Evolutionary conservation across 2,888 invertebrate species (phyloP), one percentile per base, ranked within the genome.

Genomic region (Alloplasta piceator): DNA sequence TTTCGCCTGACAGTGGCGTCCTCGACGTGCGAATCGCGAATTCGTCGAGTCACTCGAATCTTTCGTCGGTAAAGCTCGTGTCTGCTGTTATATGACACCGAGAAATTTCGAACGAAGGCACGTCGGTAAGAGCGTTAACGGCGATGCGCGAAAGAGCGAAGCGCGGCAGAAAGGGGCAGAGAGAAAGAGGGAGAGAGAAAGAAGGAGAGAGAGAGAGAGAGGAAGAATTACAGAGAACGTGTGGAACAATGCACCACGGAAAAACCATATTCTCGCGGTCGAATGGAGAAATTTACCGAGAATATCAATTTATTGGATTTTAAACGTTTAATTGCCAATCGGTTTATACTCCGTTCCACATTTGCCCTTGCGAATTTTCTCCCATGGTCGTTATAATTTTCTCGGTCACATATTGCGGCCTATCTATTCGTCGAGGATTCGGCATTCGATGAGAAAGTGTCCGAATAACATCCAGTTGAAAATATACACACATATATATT

Each of bases 281-380:
- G 79, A 81, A 70, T 73, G 82, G 79, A 81, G 71, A 83, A 87
- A 87, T 88, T 87, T 85, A 87, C 88, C 86, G 85, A 79, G 83
- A 82, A 83, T 84, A 73, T 84, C 85, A 85, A 89, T 90, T 87
- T 88, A 89, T 89, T 86, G 86, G 86, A 89, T 86, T 88, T 89
- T 87, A 86, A 89, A 87, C 85, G 86, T 88, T 89, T 88, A 87
- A 89, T 87, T 89, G 89, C 82, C 82, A 83, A 85, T 81, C 84
- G 83, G 84, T 84, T 26, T 26, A 26, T 68, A 82, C 81, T 78
- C 26, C 63, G 84, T 71, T 66, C 83, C 83, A 84, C 84, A 85
- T 86, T 85, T 86, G 26, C 85, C 81, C 70, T 77, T 63, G 63
- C 10, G 61, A 66, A 74, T 76, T 66, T 63, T 64, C 63, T 14